phyloP scores from a whole-genome alignment of 2,888 invertebrate genomes.

The Melipona beecheii region DNA sequence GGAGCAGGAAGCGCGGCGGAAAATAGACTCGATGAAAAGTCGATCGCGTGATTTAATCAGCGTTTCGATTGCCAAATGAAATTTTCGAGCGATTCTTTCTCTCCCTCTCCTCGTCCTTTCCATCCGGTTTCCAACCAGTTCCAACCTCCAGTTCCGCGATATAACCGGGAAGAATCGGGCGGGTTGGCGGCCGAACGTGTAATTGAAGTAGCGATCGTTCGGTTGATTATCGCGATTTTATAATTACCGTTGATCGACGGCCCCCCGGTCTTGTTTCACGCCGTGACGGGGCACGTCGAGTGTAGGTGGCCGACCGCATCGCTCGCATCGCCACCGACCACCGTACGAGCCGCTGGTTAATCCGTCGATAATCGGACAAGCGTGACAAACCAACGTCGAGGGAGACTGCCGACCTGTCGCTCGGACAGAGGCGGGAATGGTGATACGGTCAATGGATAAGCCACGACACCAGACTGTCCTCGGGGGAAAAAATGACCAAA shows the following conservation, averaged over 20 bases:
- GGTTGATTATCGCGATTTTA: conserved; percentile 36
- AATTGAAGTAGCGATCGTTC: conserved; percentile 16
- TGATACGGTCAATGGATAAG: conserved; percentile 37
- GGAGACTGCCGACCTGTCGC: background rate
- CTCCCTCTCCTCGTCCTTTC: background rate
- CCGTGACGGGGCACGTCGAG: background rate
- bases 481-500: conserved; percentile 28
- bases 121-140: background rate
- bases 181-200: background rate
- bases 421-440: background rate
- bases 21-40: conserved; percentile 32
- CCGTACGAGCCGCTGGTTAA: conserved; percentile 58
- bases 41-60: conserved; percentile 41
- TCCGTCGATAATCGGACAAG: conserved; percentile 72
- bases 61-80: conserved; percentile 36
- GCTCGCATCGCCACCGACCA: conserved; percentile 40
- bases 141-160: background rate
- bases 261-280: background rate
- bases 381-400: conserved; percentile 67
- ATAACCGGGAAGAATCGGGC: background rate
- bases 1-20: conserved; percentile 1
- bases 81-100: conserved; percentile 10
- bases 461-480: conserved; percentile 10
- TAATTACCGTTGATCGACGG: conserved; percentile 13
- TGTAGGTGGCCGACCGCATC: conserved; percentile 45